Conservation (phyloP, 2,888 invertebrate species). For the Uropetala carovei region DNA sequence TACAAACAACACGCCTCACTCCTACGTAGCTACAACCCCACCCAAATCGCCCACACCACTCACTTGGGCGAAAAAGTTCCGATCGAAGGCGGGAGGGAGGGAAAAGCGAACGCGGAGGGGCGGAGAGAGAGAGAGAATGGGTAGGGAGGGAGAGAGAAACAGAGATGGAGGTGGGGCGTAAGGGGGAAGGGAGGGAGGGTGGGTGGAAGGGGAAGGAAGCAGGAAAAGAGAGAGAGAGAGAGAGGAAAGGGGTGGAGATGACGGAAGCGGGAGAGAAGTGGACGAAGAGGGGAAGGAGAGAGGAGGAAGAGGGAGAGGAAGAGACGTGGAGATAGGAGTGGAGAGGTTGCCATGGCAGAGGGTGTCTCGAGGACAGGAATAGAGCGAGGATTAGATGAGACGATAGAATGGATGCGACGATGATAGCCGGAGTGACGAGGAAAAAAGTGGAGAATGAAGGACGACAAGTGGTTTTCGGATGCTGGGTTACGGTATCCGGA, state of each 20-base stretch:
- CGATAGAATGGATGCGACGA: neutral
- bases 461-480: too few species aligned
- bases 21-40: constrained; percentile 9
- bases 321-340: too few species aligned
- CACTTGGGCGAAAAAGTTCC: neutral
- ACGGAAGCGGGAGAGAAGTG: neutral
- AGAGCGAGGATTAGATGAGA: neutral
- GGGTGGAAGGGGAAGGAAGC: too few species aligned
- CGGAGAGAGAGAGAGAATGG: neutral
- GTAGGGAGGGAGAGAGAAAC: too few species aligned
- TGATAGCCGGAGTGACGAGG: too few species aligned
- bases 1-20: constrained; percentile 6
- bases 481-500: too few species aligned
- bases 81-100: neutral
- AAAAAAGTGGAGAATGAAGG: too few species aligned
- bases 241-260: constrained; percentile 17
- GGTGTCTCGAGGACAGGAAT: neutral
- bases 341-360: too few species aligned
- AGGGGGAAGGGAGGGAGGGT: too few species aligned
- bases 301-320: neutral
- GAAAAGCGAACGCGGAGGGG: neutral
- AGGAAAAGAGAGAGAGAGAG: too few species aligned
- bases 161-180: too few species aligned
- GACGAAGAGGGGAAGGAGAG: neutral
- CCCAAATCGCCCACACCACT: neutral